Evolutionary conservation across 2,888 invertebrate genomes (phyloP).

Genomic region (Drosophila ustulata): DNA sequence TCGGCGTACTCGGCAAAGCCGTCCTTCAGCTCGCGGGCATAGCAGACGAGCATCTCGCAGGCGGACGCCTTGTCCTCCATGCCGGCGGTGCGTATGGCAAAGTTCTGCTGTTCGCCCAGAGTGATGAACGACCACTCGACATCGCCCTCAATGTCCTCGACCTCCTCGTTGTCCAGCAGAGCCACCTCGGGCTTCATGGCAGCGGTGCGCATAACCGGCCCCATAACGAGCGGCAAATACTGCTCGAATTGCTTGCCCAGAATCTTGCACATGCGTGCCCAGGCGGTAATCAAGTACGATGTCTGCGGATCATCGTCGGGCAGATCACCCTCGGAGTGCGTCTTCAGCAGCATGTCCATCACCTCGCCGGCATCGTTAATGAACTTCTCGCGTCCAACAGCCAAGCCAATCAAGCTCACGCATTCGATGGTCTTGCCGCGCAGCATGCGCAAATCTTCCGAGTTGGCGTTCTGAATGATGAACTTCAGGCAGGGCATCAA

Average conservation of each 20-base stretch:
- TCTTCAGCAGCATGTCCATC: conserved; percentile 96
- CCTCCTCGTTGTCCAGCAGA: conserved; percentile 92
- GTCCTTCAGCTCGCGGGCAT: conserved; percentile 95
- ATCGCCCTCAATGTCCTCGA: conserved; percentile 92
- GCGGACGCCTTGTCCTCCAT: conserved; percentile 97
- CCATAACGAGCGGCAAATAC: conserved; percentile 96
- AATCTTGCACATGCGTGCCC: conserved; percentile 99
- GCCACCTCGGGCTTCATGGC: conserved; percentile 96
- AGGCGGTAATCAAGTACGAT: conserved; percentile 98
- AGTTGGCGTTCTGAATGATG: conserved; percentile 97
- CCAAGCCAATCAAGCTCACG: conserved; percentile 97
- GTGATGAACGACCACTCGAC: conserved; percentile 96
- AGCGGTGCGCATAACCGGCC: conserved; percentile 94
- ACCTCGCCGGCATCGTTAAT: conserved; percentile 96
- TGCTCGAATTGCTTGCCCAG: conserved; percentile 94
- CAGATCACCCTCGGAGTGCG: conserved; percentile 93
- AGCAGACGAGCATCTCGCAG: conserved; percentile 97
- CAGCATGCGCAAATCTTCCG: conserved; percentile 94
- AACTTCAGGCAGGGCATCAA: conserved; percentile 97
- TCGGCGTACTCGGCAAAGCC: conserved; percentile 89
- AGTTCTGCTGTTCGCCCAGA: conserved; percentile 95
- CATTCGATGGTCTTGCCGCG: conserved; percentile 99
- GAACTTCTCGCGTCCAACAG: conserved; percentile 94
- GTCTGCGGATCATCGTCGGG: conserved; percentile 98
- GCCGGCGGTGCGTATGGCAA: conserved; percentile 94